Base-by-base conservation (phyloP, 2,888 invertebrate species). In the Oscheius sp. region DNA sequence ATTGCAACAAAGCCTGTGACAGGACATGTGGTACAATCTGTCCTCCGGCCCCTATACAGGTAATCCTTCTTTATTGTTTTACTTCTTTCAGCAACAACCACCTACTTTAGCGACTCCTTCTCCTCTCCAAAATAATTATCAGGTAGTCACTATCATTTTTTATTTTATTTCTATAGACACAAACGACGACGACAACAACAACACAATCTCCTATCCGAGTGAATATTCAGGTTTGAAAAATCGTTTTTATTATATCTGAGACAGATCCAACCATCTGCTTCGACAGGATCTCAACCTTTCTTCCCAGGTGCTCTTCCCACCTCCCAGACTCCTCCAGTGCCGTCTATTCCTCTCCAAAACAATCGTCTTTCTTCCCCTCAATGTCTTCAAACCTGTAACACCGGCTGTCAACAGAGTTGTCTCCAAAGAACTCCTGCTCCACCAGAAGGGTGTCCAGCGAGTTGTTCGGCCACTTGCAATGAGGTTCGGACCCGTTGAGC, bases 331-430 rank as follows among this genome's bases (percentile, higher is more conserved):
- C 41, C 41, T 14, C 36, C 36, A 8, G 36, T 14, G n/a, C 20
- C 14, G 41, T 41, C 5, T 20, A 41, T 17, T 20, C 41, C 14
- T 41, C 3, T 20, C 41, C 41, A 41, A 14, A 41, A 41, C 41
- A 6, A 41, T 14, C 8, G 14, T 14, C 8, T 9, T 14, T 36
- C 36, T 14, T 36, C 8, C 36, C 14, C 36, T 30, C 62, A 51
- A 57, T 76, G 76, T 45, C 59, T 74, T 56, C 28, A 67, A n/a
- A 70, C 70, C n/a, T 76, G 76, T 22, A 66, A 72, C 33, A 63
- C 64, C 14, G 76, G 76, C 9, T 76, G 76, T 33, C 50, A 54
- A 14, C 68, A 67, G 14, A 73, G 73, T 12, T 76, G 76, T 51
- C 59, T 54, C 28, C 67, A 70, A 44, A 32, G 56, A 14, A 64